Evolutionary conservation across 1,140 invertebrate species (phyloP).

Genomic region (Rhagoletis zephyria): DNA sequence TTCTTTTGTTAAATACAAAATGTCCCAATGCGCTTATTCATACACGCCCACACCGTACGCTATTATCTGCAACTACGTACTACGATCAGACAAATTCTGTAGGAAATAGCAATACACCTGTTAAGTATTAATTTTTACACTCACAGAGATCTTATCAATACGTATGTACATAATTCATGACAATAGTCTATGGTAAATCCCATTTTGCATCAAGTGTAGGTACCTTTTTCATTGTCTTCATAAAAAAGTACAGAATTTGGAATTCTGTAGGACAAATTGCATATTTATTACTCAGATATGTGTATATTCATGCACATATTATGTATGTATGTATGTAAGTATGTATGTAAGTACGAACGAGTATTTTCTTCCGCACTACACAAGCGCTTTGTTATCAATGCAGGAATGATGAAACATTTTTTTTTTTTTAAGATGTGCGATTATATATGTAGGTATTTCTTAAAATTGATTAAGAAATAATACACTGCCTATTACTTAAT

Average conservation of each 20-base stretch:
- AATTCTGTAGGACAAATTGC: background rate
- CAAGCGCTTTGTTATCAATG: background rate
- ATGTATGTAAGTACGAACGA: background rate
- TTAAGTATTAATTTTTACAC: background rate
- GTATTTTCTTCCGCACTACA: background rate
- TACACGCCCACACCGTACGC: too few species aligned
- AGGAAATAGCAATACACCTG: background rate
- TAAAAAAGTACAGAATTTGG: background rate
- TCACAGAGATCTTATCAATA: background rate
- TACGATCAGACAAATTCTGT: too few species aligned
- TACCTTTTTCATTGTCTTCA: slow-evolving; percentile 24
- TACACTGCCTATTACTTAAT: background rate
- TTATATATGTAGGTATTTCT: background rate
- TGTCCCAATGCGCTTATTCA: background rate
- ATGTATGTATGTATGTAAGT: background rate
- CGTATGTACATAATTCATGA: background rate
- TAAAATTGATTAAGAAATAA: background rate
- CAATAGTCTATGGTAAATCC: background rate
- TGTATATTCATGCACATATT: background rate
- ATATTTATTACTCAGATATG: background rate
- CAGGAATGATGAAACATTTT: background rate
- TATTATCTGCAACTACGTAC: too few species aligned
- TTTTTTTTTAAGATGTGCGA: background rate
- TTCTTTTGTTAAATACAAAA: background rate
- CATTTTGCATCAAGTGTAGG: background rate